Evolutionary conservation across 2,888 invertebrate genomes (phyloP), one percentile per base, ranked within the genome.

Genomic region (Yponomeuta evonymella): DNA sequence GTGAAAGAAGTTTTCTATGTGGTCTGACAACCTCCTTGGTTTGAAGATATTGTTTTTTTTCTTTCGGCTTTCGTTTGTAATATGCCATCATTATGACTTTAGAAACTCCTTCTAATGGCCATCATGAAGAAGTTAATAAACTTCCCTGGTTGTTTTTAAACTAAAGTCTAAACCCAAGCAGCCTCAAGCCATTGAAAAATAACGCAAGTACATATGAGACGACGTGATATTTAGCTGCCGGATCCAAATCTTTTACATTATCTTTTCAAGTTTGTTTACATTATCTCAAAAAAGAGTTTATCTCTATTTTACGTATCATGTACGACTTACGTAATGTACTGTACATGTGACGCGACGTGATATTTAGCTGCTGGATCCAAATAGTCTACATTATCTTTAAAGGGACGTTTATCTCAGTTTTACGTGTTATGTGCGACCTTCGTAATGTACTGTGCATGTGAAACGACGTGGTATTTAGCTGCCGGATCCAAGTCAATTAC

Each of bases 361-460:
- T 95, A 96, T 78, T 96, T 96, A 0, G 96, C 93, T 1, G 95
- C 95, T 5, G 96, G 94, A 81, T 96, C 96, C 78, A 96, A 94
- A 80, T 23, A 23, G 23, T 23, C 23, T 23, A 23, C 23, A 23
- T 23, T 23, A 23, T 23, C 0, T 23, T 23, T 23, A 23, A 23
- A 23, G 23, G 23, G 23, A 23, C 23, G 23, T 23, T 23, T 23
- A 23, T 23, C 23, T 23, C 23, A 23, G 23, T 23, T 23, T 96
- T 95, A 10, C 93, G 33, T 6, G 6, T 51, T 51, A 51, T 11
- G 3, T 51, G 2, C 51, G 58, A 81, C 87, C 85, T 83, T 95
- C 95, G 95, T 94, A 76, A 95, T 93, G 76, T 4, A 95, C 72
- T 95, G 95, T 0, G 94, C 94, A 81, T 95, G 94, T 5, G 94